phyloP scores from a whole-genome alignment of 2,113 vertebrate genomes.

The Etheostoma cragini region DNA sequence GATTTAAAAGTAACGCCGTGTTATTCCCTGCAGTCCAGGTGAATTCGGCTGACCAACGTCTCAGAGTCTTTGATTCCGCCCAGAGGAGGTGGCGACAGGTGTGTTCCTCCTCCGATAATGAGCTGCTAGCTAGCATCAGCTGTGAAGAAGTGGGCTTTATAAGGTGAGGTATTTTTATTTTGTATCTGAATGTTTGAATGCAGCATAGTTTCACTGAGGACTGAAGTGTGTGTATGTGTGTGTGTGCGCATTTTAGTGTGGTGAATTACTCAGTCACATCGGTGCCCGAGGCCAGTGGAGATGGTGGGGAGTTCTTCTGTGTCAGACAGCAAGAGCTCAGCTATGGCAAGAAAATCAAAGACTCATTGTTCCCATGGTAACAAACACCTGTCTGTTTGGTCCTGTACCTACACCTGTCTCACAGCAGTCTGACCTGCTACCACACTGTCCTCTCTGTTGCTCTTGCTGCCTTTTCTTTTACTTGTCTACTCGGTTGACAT shows the following conservation, averaged over 20 bases:
- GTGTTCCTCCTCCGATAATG: conserved; percentile 88
- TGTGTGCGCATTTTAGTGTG: conserved; percentile 74
- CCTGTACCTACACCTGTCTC: conserved; percentile 28
- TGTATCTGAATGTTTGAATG: not conserved
- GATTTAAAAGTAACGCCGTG: not conserved
- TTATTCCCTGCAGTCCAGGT: conserved; percentile 86
- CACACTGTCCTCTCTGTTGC: conserved; percentile 34
- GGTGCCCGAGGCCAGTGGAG: conserved; percentile 79
- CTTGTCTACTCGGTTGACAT: not conserved
- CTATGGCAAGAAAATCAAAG: conserved; percentile 86
- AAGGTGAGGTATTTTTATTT: conserved; percentile 81
- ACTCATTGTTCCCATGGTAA: conserved; percentile 90
- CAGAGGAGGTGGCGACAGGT: conserved; percentile 89
- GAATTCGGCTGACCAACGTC: conserved; percentile 85
- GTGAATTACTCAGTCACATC: conserved; percentile 85
- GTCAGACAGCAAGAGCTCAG: conserved; percentile 86
- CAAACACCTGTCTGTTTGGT: conserved; percentile 38
- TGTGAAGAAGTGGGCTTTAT: conserved; percentile 94
- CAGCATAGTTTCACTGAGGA: not conserved
- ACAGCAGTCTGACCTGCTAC: conserved; percentile 2
- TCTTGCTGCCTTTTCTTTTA: conserved; percentile 16
- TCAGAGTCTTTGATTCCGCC: conserved; percentile 86
- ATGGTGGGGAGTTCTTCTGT: conserved; percentile 88
- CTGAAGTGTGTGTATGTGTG: conserved; percentile 18
- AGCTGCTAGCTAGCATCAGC: conserved; percentile 87